Base-by-base conservation (phyloP, 2,113 vertebrate species). In the Heterotis niloticus region DNA sequence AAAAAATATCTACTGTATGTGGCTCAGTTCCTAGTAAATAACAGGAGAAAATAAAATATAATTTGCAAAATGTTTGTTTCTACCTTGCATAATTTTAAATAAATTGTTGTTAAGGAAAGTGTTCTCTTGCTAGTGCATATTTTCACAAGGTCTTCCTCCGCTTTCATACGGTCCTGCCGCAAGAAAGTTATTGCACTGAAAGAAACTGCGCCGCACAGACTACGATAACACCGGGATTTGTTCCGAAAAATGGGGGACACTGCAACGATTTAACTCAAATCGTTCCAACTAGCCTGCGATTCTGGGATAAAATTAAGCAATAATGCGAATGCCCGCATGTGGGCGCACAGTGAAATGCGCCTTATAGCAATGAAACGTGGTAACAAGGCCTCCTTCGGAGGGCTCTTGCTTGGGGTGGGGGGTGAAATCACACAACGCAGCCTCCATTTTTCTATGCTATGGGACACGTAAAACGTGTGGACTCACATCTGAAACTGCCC, bases 221-320 rank as follows among this genome's bases (percentile, higher is more conserved):
- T 80, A 80, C 80, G 89, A 90, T 90, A 90, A 84, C 81, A 85
- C 84, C 80, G 44, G 86, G 82, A 91, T 88, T 86, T 85, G 85
- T 84, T 85, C 85, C 87, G 89, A 90, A 91, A 91, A 88, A 74
- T 83, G 34, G 73, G 34, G n/a, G n/a, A n/a, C n/a, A n/a, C n/a
- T n/a, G n/a, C n/a, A n/a, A n/a, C 78, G 84, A 84, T 87, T 85
- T 84, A 85, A 83, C 80, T 66, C 83, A 88, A 87, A 83, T 87
- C 86, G 87, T 12, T 70, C 68, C 10, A 28, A 70, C 51, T 70
- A 13, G 10, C 68, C 34, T 14, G 51, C 0, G 44, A 72, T 72
- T 72, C 44, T 23, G 51, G 23, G 52, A 72, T n/a, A 54, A 5
- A 20, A 13, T 5, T 72, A 20, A 54, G 20, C 20, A 54, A 52